Percentiles rank a stretch among this genome's conserved stretches.
phyloP scores from a whole-genome alignment of 2,888 invertebrate genomes.

The Pseudolycoriella hygida region DNA sequence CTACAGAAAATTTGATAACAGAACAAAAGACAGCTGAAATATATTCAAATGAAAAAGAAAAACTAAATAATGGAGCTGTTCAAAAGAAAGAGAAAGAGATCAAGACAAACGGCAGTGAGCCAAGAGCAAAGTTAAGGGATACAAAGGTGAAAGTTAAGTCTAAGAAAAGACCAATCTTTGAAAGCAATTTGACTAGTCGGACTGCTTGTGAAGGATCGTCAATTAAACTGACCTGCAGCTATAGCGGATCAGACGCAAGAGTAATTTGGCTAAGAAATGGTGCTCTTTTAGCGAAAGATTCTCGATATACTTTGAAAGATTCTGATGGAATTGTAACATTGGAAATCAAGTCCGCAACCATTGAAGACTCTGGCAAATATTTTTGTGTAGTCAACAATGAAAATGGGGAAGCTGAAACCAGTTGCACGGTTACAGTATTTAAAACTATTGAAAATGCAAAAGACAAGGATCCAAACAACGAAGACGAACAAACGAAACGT shows the following conservation, averaged over 20 bases:
- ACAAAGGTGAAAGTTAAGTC: neutral
- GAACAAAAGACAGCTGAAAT: too few relatives aligned
- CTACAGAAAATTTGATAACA: neutral
- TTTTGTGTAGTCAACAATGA: constrained; percentile 58
- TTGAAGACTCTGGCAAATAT: constrained; percentile 59
- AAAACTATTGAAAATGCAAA: constrained; percentile 7
- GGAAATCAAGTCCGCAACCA: constrained; percentile 49
- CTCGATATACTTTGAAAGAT: constrained; percentile 34
- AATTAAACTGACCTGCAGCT: constrained; percentile 61
- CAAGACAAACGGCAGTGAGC: neutral
- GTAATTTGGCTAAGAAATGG: constrained; percentile 62
- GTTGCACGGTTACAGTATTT: neutral
- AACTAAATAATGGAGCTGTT: too few relatives aligned
- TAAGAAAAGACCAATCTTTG: constrained; percentile 29
- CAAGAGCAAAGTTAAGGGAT: neutral
- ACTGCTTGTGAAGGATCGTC: constrained; percentile 55
- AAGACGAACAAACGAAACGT: too few relatives aligned
- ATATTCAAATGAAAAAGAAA: too few relatives aligned
- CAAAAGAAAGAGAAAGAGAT: neutral
- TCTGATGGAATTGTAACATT: constrained; percentile 51
- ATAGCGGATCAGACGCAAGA: constrained; percentile 51
- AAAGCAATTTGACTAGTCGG: constrained; percentile 56
- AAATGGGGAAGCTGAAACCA: constrained; percentile 52
- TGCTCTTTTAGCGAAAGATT: constrained; percentile 31
- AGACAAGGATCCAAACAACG: constrained; percentile 8